Conservation (phyloP, 2,113 vertebrate genomes). For the Pterocles burchelli region DNA sequence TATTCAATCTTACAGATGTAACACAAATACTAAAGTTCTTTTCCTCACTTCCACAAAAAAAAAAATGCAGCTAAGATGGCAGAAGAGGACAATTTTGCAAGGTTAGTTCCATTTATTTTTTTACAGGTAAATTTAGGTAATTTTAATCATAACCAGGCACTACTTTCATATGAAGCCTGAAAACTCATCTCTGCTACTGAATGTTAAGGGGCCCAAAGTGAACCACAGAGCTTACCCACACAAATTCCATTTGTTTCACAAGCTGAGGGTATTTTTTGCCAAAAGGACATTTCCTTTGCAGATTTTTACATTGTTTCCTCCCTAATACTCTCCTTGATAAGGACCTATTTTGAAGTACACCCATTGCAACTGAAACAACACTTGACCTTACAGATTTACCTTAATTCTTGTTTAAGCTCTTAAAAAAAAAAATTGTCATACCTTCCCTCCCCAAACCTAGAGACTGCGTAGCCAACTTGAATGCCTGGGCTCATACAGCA, state of each 20-base stretch:
- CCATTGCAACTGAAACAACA: background rate
- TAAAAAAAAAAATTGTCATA: background rate
- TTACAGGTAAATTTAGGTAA: background rate
- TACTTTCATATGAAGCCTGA: background rate
- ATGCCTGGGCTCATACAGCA: conserved; percentile 6
- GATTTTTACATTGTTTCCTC: background rate
- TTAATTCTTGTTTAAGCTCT: background rate
- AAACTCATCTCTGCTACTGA: background rate
- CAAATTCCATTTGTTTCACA: background rate
- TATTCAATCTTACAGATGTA: background rate
- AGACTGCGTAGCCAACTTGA: conserved; percentile 14
- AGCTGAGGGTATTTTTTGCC: background rate
- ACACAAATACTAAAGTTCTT: background rate
- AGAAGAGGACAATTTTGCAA: background rate
- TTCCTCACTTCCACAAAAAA: background rate
- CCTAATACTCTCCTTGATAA: background rate
- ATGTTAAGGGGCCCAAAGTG: background rate
- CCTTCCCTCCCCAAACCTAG: background rate
- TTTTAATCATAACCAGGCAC: background rate
- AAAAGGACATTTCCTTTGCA: background rate
- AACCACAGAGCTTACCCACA: background rate
- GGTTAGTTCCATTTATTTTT: background rate
- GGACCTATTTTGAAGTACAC: background rate
- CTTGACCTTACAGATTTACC: background rate
- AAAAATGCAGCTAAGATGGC: background rate